phyloP scores from a whole-genome alignment of 2,888 invertebrate genomes.

The Micropterix aruncella region DNA sequence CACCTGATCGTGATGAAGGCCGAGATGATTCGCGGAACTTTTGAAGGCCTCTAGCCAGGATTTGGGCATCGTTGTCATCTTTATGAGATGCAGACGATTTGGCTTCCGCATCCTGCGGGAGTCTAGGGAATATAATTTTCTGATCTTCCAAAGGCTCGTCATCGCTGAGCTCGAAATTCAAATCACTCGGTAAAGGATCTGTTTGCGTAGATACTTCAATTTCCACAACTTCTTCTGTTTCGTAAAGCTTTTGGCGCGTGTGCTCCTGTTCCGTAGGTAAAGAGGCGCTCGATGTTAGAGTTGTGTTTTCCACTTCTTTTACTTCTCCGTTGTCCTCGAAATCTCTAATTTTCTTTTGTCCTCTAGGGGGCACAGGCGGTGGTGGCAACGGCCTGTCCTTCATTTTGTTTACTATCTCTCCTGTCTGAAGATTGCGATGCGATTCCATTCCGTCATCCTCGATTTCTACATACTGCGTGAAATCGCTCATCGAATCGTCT shows the following conservation, averaged over 20 bases:
- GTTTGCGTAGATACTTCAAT: conserved; percentile 74
- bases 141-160: conserved; percentile 26
- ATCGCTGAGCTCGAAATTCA: conserved; percentile 45
- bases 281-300: conserved; percentile 2
- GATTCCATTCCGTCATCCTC: conserved; percentile 40
- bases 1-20: conserved; percentile 40
- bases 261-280: neutral
- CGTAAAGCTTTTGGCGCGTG: conserved; percentile 3
- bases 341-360: conserved; percentile 30
- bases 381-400: conserved; percentile 75
- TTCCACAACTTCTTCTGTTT: conserved; percentile 35
- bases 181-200: conserved; percentile 69
- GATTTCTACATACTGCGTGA: conserved; percentile 47
- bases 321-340: conserved; percentile 15
- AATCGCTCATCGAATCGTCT: conserved; percentile 26
- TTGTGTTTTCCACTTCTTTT: neutral
- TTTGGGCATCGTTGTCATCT: conserved; percentile 38
- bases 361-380: conserved; percentile 71
- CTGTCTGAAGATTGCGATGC: conserved; percentile 54
- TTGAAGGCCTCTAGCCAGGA: conserved; percentile 30
- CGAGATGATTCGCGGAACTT: conserved; percentile 38
- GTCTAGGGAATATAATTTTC: conserved; percentile 16
- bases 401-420: conserved; percentile 68
- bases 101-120: conserved; percentile 10
- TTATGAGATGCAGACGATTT: conserved; percentile 32